A percentile compares a stretch with the other conserved stretches of the same genome.
Conservation (phyloP, 2,888 invertebrate species). For the Caenorhabditis virilis region DNA sequence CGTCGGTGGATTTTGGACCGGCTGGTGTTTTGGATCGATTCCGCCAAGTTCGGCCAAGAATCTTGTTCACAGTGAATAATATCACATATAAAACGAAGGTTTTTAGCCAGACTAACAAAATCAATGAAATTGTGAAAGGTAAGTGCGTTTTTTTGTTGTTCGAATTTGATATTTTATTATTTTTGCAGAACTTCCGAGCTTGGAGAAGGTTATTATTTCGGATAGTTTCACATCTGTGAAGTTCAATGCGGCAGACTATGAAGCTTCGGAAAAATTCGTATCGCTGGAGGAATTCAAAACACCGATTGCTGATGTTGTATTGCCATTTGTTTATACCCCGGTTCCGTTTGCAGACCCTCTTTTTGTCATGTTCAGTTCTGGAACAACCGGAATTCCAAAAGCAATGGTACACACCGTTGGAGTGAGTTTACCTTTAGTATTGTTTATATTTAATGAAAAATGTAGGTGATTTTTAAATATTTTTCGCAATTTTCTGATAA, state of each 20-base stretch:
- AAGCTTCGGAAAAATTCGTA: constrained; percentile 30
- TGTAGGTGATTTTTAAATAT: too few relatives aligned
- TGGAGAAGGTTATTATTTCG: constrained; percentile 56
- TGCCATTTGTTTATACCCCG: constrained; percentile 38
- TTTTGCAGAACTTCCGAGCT: constrained; percentile 33
- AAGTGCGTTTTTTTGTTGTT: background rate
- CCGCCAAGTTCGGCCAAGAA: constrained; percentile 72
- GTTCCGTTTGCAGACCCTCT: constrained; percentile 74
- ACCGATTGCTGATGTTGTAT: constrained; percentile 14
- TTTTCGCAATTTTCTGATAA: too few relatives aligned
- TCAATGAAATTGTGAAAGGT: constrained; percentile 70
- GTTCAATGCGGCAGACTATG: constrained; percentile 32
- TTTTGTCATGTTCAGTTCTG: constrained; percentile 74
- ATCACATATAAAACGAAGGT: constrained; percentile 73
- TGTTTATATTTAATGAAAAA: too few relatives aligned
- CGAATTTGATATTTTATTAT: background rate
- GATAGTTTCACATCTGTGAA: constrained; percentile 37
- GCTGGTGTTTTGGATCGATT: constrained; percentile 67
- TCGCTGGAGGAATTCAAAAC: constrained; percentile 38
- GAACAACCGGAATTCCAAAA: constrained; percentile 75
- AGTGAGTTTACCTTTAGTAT: constrained; percentile 70
- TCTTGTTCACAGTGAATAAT: constrained; percentile 73
- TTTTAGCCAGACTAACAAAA: constrained; percentile 72
- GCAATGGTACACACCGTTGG: constrained; percentile 74
- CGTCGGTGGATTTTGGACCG: constrained; percentile 74